These are phyloP conservation scores for Salticus scenicus DNA, from an alignment of 2,888 invertebrate genomes.

Conservation along the genomic window DNA sequence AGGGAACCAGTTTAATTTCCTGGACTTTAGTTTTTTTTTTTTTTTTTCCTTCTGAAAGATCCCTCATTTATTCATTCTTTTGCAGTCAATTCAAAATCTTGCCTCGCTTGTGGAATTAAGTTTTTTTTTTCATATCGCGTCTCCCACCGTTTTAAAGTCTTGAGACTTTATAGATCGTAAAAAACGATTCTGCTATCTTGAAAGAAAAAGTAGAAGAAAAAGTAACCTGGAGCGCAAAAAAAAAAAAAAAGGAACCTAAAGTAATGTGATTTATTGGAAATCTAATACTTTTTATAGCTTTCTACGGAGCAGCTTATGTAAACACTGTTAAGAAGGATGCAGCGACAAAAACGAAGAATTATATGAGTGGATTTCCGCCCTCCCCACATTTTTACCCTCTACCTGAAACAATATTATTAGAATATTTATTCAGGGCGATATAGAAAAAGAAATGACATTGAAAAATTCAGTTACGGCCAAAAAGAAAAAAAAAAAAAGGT, in stretches of 20 bases:
- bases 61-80: constrained; percentile 41
- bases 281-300: constrained; percentile 69
- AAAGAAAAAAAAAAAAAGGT: constrained; percentile 40
- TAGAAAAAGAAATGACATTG: constrained; percentile 47
- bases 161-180: constrained; percentile 62
- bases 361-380: constrained; percentile 34
- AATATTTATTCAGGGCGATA: constrained; percentile 37
- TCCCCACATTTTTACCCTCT: constrained; percentile 1
- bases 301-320: constrained; percentile 61
- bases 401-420: constrained; percentile 56
- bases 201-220: constrained; percentile 19
- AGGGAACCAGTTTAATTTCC: constrained; percentile 59
- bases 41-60: background rate
- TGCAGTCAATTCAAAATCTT: constrained; percentile 55
- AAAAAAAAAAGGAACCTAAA: constrained; percentile 20
- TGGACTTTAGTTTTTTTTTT: constrained; percentile 1
- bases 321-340: constrained; percentile 67
- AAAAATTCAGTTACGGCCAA: constrained; percentile 50
- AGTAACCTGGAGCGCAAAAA: constrained; percentile 16
- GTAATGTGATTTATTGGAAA: constrained; percentile 69
- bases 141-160: constrained; percentile 43
- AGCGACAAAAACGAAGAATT: constrained; percentile 64
- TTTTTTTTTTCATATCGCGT: constrained; percentile 25
- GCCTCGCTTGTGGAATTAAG: constrained; percentile 54
- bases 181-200: constrained; percentile 30